Percentiles rank a stretch among this genome's conserved stretches.
Conservation (phyloP, 92 coral and sea anemone genomes). For the Porites lobata region DNA sequence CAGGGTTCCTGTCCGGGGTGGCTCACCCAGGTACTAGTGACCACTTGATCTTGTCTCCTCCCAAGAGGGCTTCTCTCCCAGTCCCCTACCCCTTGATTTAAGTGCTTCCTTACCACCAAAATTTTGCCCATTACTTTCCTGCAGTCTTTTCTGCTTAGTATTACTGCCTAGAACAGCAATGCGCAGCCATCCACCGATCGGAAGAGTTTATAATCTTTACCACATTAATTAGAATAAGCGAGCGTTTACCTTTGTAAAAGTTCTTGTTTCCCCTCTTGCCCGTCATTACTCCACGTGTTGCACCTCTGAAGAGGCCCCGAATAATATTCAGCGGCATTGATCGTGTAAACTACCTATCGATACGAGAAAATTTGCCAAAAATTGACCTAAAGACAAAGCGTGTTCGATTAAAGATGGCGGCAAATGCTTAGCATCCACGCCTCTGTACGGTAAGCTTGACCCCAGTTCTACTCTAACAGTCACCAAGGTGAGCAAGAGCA, state of each 20-base stretch:
- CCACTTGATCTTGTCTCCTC: no score
- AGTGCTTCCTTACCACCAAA: no score
- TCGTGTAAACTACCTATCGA: not conserved
- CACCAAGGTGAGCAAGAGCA: not conserved
- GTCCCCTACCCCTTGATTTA: no score
- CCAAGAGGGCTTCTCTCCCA: no score
- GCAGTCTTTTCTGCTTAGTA: no score
- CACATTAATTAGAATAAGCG: not conserved
- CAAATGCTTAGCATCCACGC: slow-evolving; percentile 41
- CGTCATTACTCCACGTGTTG: slow-evolving; percentile 93
- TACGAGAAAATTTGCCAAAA: not conserved
- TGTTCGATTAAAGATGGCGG: slow-evolving; percentile 38
- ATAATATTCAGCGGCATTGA: slow-evolving; percentile 87
- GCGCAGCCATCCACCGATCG: not conserved
- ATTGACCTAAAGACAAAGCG: not conserved
- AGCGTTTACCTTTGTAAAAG: slow-evolving; percentile 90
- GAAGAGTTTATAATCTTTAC: not conserved
- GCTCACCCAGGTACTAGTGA: no score
- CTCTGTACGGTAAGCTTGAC: not conserved
- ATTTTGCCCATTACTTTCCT: no score
- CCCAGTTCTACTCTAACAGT: not conserved
- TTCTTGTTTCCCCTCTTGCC: slow-evolving; percentile 98
- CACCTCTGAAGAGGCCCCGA: slow-evolving; percentile 95
- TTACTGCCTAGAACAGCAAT: no score
- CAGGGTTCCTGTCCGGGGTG: no score